Base-by-base conservation (phyloP, 2,113 vertebrate genomes). In the Haemorhous mexicanus region DNA sequence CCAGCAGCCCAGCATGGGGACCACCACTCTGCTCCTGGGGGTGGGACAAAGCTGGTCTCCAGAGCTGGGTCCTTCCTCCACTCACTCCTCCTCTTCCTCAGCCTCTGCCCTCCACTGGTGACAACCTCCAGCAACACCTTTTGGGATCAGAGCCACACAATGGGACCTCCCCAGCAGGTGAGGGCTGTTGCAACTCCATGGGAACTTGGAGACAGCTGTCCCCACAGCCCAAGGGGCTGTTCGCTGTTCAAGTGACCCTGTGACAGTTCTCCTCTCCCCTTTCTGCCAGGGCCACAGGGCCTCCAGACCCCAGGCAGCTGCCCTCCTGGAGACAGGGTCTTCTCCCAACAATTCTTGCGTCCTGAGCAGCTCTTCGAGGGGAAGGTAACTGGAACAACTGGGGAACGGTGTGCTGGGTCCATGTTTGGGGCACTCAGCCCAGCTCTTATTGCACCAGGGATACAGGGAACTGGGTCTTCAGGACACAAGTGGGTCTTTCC, bases 301-400 rank as follows among this genome's bases (percentile, higher is more conserved):
- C 97, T 97, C 64, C 97, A 96, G 73, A 96, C 97, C 52, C 94
- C 98, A 58, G 90, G 97, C 66, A 96, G 97, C 94, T 98, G 97
- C 76, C 97, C 94, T 20, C 44, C 98, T 2, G 96, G 97, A 32
- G 99, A 99, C 79, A 98, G 97, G 73, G 97, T 95, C 68, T 98
- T 98, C 95, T 98, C 98, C 26, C 98, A 98, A 52, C 99, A 99
- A 96, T 99, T 98, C 46, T 87, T 99, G 47, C 98, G 98, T 74
- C 99, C 99, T 1, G 98, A 99, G 84, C 98, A 99, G 97, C 97
- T 99, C 59, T 97, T 99, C 2, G 99, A 99, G 78, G 99, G 99
- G 72, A 99, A 99, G 98, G 99, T 99, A 93, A 94, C 30, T 50
- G 49, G 30, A 63, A 41, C 32, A 43, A 6, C 30, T 37, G 37